Base-by-base conservation (phyloP, 2,113 vertebrate species). In the Varanus salvator region DNA sequence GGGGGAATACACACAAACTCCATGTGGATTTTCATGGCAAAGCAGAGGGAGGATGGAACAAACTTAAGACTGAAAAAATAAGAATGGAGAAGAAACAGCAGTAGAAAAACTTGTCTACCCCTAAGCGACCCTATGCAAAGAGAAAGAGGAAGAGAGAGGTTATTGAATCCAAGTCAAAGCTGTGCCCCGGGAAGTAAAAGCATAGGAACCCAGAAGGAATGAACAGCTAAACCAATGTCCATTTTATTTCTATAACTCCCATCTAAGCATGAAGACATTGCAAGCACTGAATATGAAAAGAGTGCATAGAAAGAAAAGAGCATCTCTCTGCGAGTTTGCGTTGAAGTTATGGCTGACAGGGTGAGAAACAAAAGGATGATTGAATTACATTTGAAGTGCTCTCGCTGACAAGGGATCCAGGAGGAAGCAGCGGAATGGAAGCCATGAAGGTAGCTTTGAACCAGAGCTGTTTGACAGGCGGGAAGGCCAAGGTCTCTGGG, bases 361-460 rank as follows among this genome's bases (percentile, higher is more conserved):
- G 25, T 5, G 60, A 21, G 0, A 48, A 8, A 44, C n/a, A 21
- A 31, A 84, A 71, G 2, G 72, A 3, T 0, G 75, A 8, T 12
- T 23, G 23, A 15, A 57, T 54, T 57, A 1, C 14, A 0, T 74
- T 0, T 0, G 34, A 54, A 50, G 0, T 25, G 7, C 3, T 31
- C 57, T 6, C 6, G 31, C 88, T 54, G 86, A 78, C 19, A 50
- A 57, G 57, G 52, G 38, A 44, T 64, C 31, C 1, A 12, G 68
- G 6, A 2, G 21, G 15, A 0, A 23, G 34, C 3, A 64, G 60
- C 15, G 21, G 60, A 57, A 34, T 0, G 21, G 60, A 64, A 25
- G 0, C 8, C 0, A 0, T 1, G 0, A 4, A 29, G 54, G 50
- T 44, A 78, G 88, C 50, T 7, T 88, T 76, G n/a, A 38, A 72